Base-by-base conservation (phyloP, 2,888 invertebrate genomes). In the Poecilus cupreus region DNA sequence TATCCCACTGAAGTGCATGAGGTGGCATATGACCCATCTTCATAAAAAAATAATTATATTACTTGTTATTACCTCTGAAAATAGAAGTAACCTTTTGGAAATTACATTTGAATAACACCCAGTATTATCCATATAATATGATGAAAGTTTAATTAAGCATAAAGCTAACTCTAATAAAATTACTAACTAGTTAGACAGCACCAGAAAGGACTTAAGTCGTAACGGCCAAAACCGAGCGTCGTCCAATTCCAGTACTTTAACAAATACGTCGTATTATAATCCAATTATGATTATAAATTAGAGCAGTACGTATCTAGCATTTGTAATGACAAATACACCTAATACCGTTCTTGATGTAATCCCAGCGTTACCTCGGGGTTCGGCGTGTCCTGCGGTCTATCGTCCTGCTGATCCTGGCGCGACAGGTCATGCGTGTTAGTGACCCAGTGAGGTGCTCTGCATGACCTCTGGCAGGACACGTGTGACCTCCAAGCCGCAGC, bases 241-340 rank as follows among this genome's bases (percentile, higher is more conserved):
- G 26, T 60, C 26, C 24, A 43, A n/a, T 43, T 43, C 43, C 3
- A 0, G 43, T 60, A 60, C 13, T 60, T 60, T 60, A 60, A 24
- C 60, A 60, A 60, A 60, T 60, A 60, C 26, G 60, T 26, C 60
- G 10, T 24, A 26, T 26, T 3, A n/a, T 60, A 60, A 60, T 60
- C 13, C 60, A 24, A 13, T 60, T 60, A 60, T 60, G 60, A 60
- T 60, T 60, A 60, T 60, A 24, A 60, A 24, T 60, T 60, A 60
- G 6, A 22, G 26, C 13, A 60, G n/a, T 60, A 24, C 43, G 43
- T 13, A n/a, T n/a, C 24, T 13, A 54, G 60, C n/a, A 43, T 43
- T 24, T n/a, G n/a, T n/a, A n/a, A n/a, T n/a, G n/a, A 60, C 13
- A 60, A 43, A 60, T 60, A 26, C 60, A 26, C 13, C 5, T 60